These are phyloP conservation scores for Bedellia somnulentella DNA, from an alignment of 2,888 invertebrate genomes.

Conservation along the genomic window DNA sequence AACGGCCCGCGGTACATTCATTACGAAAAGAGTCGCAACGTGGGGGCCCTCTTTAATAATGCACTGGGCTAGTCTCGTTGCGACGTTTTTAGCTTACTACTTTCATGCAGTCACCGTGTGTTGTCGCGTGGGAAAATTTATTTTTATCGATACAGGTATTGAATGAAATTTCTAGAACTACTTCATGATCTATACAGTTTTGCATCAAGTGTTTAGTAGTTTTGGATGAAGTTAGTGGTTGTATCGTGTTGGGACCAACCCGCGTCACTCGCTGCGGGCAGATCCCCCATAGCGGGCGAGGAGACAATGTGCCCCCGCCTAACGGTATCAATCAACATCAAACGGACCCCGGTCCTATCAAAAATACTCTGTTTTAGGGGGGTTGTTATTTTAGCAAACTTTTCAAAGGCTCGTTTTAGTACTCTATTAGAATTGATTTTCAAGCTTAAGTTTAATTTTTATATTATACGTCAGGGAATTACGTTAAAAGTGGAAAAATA, in stretches of 20 bases:
- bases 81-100: background rate
- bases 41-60: slow-evolving; percentile 51
- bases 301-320: slow-evolving; percentile 51
- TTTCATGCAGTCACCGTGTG: no score
- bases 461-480: no score
- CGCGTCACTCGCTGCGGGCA: slow-evolving; percentile 42
- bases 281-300: slow-evolving; percentile 40
- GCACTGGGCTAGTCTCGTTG: slow-evolving; percentile 13
- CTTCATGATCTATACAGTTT: no score
- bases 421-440: no score
- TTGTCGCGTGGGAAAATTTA: no score
- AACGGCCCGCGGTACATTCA: slow-evolving; percentile 30
- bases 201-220: no score
- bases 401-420: no score
- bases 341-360: slow-evolving; percentile 35
- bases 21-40: slow-evolving; percentile 56
- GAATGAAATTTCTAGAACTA: no score
- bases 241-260: background rate
- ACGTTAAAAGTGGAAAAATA: no score
- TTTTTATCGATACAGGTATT: no score
- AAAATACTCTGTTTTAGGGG: slow-evolving; percentile 22
- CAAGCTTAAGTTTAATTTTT: no score
- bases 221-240: no score
- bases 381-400: slow-evolving; percentile 24
- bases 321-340: slow-evolving; percentile 62